Conservation (phyloP, 2,888 invertebrate genomes). For the Toxonevra muliebris region DNA sequence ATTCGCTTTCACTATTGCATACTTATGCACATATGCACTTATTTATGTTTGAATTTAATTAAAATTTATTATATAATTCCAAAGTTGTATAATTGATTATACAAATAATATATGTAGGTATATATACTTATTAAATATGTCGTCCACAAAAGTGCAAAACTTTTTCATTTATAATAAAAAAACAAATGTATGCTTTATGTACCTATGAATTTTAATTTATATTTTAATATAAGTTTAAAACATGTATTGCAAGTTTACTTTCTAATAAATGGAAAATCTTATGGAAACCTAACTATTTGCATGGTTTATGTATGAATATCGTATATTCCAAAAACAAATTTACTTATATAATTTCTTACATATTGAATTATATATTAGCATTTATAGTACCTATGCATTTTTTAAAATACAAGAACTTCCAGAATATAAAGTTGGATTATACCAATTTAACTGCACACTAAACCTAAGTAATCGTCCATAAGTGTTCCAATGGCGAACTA, state of each 20-base stretch:
- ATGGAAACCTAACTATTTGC: neutral
- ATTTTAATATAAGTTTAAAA: neutral
- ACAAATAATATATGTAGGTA: neutral
- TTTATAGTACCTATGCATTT: neutral
- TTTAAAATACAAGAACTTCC: neutral
- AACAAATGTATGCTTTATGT: slow-evolving; percentile 4
- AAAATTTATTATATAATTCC: neutral
- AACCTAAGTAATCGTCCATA: slow-evolving; percentile 98
- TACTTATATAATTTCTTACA: slow-evolving; percentile 6
- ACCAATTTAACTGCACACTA: slow-evolving; percentile 66
- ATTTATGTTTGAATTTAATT: neutral
- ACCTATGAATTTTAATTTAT: neutral
- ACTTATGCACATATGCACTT: neutral
- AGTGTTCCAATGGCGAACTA: slow-evolving; percentile 99
- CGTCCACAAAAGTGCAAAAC: slow-evolving; percentile 3
- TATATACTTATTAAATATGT: neutral
- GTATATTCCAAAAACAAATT: neutral
- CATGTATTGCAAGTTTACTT: too few relatives aligned
- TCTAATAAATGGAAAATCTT: too few relatives aligned
- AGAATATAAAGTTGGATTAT: neutral
- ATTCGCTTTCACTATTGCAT: too few relatives aligned
- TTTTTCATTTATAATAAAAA: neutral
- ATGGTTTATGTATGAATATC: neutral
- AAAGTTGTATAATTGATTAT: neutral
- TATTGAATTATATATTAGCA: neutral